Evolutionary conservation across 2,113 vertebrate genomes (phyloP).

Genomic region (Dasyprocta punctata): DNA sequence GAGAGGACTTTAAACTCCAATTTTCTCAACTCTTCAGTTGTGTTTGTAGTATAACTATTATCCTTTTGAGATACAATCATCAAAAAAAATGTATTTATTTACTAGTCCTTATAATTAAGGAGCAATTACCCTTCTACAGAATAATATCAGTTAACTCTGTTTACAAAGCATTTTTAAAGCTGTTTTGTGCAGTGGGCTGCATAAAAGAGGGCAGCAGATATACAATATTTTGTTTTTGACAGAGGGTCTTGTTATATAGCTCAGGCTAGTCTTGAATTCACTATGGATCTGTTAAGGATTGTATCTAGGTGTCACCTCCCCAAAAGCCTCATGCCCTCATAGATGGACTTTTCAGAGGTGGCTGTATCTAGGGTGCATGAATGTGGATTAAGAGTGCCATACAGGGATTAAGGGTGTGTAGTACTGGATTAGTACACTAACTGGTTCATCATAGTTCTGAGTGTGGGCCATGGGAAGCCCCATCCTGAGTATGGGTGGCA

Average conservation of each 20-base stretch:
- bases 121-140: background rate
- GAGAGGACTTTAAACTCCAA: background rate
- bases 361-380: background rate
- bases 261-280: background rate
- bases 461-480: background rate
- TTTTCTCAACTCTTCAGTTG: background rate
- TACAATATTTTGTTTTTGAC: background rate
- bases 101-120: background rate
- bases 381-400: background rate
- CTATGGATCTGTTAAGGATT: background rate
- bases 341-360: background rate
- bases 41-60: background rate
- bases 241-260: background rate
- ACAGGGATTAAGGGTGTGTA: background rate
- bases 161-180: background rate
- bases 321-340: background rate
- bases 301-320: background rate
- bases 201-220: background rate
- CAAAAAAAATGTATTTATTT: background rate
- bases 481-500: background rate
- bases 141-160: background rate
- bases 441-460: background rate
- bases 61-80: slow-evolving; percentile 1
- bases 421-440: background rate
- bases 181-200: background rate